Conservation (phyloP, 1,140 invertebrate species). For the Drosophila sechellia region DNA sequence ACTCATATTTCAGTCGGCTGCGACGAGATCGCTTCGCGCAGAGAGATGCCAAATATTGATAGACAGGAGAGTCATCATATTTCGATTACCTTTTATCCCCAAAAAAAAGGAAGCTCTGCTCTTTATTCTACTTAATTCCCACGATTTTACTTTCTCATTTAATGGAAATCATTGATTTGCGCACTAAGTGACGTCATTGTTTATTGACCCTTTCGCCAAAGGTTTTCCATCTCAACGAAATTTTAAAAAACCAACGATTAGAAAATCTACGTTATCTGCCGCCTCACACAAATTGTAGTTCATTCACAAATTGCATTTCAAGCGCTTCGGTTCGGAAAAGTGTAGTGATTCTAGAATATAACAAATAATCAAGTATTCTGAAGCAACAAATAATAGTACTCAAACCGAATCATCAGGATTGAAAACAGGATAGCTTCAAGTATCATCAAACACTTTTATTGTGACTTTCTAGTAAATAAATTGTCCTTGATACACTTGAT, state of each 20-base stretch:
- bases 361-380: background rate
- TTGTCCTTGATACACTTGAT: no score
- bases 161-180: background rate
- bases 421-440: background rate
- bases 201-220: background rate
- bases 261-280: background rate
- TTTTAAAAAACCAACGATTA: background rate
- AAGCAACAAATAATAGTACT: background rate
- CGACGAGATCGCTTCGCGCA: background rate
- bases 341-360: background rate
- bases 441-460: no score
- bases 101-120: background rate
- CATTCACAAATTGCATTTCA: background rate
- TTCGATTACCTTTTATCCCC: slow-evolving; percentile 2
- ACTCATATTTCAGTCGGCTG: slow-evolving; percentile 72
- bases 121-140: background rate
- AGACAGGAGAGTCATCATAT: slow-evolving; percentile 35
- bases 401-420: no score
- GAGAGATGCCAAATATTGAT: slow-evolving; percentile 41
- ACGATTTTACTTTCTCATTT: background rate
- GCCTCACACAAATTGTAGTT: background rate
- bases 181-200: background rate
- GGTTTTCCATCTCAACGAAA: background rate
- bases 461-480: no score
- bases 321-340: slow-evolving; percentile 3